phyloP scores from a whole-genome alignment of 1,140 invertebrate species.

The Lycorma delicatula region DNA sequence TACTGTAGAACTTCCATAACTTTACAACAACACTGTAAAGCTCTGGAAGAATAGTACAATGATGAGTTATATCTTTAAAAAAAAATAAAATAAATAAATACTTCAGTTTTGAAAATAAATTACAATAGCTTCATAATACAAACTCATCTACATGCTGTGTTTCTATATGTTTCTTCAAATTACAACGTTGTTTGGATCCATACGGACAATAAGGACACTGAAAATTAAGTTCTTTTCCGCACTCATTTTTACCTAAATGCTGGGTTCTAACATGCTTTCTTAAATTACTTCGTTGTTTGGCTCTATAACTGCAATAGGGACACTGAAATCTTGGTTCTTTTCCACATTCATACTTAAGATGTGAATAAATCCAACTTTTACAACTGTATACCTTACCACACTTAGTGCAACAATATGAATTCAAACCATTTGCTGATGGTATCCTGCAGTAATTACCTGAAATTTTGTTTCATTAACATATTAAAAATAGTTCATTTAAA shows the following conservation, averaged over 20 bases:
- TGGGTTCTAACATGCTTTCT: not conserved
- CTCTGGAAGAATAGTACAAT: too few relatives aligned
- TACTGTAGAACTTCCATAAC: too few relatives aligned
- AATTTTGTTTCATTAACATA: too few relatives aligned
- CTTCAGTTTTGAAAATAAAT: not conserved
- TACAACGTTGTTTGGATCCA: slow-evolving; percentile 30
- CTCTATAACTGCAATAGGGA: not conserved
- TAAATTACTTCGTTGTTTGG: not conserved
- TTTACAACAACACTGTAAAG: too few relatives aligned
- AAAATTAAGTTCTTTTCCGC: slow-evolving; percentile 43
- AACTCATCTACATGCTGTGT: not conserved
- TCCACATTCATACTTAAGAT: not conserved
- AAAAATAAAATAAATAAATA: not conserved
- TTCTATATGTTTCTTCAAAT: not conserved
- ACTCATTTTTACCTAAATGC: slow-evolving; percentile 41
- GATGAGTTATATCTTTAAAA: too few relatives aligned
- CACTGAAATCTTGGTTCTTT: not conserved
- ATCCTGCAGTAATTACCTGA: too few relatives aligned
- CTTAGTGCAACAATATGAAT: slow-evolving; percentile 18
- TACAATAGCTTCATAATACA: too few relatives aligned
- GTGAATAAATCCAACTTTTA: slow-evolving; percentile 28
- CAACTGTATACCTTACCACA: slow-evolving; percentile 33
- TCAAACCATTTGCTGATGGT: too few relatives aligned
- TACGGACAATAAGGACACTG: slow-evolving; percentile 38
- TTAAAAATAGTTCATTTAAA: too few relatives aligned